Evolutionary conservation across 2,797 vertebrate genomes (phyloP), one percentile per base, ranked within the genome.

Genomic region (Lemur catta): DNA sequence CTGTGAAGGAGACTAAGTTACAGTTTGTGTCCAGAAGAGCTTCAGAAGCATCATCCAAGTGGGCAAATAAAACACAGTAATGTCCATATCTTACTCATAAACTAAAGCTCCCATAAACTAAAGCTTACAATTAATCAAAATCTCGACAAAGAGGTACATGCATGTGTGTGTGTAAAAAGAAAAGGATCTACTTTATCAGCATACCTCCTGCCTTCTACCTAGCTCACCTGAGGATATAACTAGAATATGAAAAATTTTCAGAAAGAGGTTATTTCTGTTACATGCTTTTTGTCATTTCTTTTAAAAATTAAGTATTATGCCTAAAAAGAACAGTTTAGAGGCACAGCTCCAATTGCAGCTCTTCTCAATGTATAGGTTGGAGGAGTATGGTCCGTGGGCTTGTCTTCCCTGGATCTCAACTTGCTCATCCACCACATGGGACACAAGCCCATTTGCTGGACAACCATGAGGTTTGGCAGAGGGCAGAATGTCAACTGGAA

Each of bases 361-460:
- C 20, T 28, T 48, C 22, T 2, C 12, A 15, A 2, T 7, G 22
- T n/a, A 15, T 46, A 78, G 24, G 43, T 15, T 17, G 50, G 30
- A 33, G 7, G 46, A 33, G 1, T 12, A 0, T 0, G 0, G 0
- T 4, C 33, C 20, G 10, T 0, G 1, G 7, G 15, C 9, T 33
- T 22, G 18, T 63, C 35, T 76, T 69, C 43, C 38, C 12, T 1
- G 2, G 52, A 76, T 2, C 1, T 69, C 80, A 7, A 1, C 18
- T 33, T 20, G 14, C 14, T 67, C 20, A 38, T 17, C 48, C n/a
- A 1, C 38, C 11, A 14, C 0, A 26, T 1, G 43, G 69, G 38
- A 41, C 1, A 38, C n/a, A 61, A 79, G 59, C 12, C 14, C 7
- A 4, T 22, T 0, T 2, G 12, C 61, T 71, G 43, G 50, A 28